Evolutionary conservation across 2,888 invertebrate species (phyloP).

Genomic region (Pyrrhosoma nymphula): DNA sequence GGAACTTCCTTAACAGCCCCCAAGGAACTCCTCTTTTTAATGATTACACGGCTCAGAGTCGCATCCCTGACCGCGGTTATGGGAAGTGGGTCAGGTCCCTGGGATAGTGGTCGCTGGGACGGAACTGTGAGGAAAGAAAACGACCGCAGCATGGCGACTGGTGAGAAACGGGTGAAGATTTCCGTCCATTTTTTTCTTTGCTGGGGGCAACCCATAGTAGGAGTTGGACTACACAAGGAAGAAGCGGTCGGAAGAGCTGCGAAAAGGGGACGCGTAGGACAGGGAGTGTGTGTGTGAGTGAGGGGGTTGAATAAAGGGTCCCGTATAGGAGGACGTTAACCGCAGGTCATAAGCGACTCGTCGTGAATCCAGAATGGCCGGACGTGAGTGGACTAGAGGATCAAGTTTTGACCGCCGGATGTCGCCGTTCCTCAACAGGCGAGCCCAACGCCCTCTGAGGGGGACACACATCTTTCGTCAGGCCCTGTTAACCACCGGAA

Average conservation of each 20-base stretch:
- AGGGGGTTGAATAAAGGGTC: neutral
- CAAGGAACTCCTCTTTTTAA: too few relatives aligned
- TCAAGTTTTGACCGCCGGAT: constrained; percentile 41
- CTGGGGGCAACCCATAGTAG: neutral
- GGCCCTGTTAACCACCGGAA: neutral
- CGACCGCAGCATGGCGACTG: neutral
- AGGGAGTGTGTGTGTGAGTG: neutral
- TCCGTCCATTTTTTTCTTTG: neutral
- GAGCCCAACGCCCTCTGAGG: neutral
- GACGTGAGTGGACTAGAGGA: constrained; percentile 25
- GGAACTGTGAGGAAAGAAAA: neutral
- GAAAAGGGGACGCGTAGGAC: neutral
- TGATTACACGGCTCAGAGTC: too few relatives aligned
- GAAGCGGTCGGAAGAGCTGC: neutral
- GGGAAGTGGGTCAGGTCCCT: too few relatives aligned
- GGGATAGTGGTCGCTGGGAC: too few relatives aligned
- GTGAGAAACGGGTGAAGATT: constrained; percentile 22
- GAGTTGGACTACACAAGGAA: neutral
- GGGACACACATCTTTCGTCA: neutral
- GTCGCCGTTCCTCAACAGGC: constrained; percentile 34
- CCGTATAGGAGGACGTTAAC: neutral
- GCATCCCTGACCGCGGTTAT: too few relatives aligned
- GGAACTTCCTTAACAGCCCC: too few relatives aligned
- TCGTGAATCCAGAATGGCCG: constrained; percentile 53
- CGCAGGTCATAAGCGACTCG: constrained; percentile 66